Conservation (phyloP, 2,797 vertebrate species). For the Scolopax rusticola region DNA sequence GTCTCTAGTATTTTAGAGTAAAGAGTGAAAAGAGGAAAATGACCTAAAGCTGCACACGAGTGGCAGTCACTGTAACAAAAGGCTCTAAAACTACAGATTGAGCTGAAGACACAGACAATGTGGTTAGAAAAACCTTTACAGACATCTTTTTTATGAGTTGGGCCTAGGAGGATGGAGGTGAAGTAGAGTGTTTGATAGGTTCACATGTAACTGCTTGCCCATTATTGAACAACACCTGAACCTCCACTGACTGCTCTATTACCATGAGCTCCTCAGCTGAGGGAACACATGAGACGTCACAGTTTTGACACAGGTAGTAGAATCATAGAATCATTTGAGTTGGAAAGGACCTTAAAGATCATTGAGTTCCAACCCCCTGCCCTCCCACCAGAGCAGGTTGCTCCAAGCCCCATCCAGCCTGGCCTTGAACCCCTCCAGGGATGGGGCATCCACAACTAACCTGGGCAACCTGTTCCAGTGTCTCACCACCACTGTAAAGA, state of each 20-base stretch:
- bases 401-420: too few relatives aligned
- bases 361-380: too few relatives aligned
- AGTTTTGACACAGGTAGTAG: not conserved
- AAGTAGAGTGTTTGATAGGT: not conserved
- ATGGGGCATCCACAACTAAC: too few relatives aligned
- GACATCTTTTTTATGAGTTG: not conserved
- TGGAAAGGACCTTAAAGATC: too few relatives aligned
- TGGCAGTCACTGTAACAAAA: rapidly evolving
- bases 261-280: not conserved
- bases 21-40: not conserved
- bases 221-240: not conserved
- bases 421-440: too few relatives aligned
- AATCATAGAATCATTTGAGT: not conserved
- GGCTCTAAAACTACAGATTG: not conserved
- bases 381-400: too few relatives aligned
- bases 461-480: too few relatives aligned
- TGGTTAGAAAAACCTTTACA: not conserved
- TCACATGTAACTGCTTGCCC: not conserved
- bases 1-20: not conserved
- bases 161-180: not conserved
- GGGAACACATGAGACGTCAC: not conserved
- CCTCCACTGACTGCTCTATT: not conserved
- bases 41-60: not conserved
- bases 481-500: too few relatives aligned
- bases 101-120: not conserved